Conservation (phyloP, 1,140 invertebrate genomes). For the Rhynchophorus ferrugineus region DNA sequence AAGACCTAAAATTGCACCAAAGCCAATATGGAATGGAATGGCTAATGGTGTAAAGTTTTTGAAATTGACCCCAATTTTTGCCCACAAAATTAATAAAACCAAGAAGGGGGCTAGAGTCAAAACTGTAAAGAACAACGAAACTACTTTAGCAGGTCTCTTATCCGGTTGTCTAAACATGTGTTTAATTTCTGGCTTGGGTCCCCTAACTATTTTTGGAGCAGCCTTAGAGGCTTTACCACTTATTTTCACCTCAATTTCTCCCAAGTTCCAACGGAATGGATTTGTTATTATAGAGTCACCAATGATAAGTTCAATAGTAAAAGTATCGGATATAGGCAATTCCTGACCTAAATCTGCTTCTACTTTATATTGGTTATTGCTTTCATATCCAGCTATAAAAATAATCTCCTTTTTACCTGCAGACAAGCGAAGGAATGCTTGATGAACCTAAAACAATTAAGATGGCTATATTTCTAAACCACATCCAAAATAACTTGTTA, state of each 20-base stretch:
- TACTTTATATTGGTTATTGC: slow-evolving; percentile 76
- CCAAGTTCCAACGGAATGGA: slow-evolving; percentile 80
- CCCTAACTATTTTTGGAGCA: slow-evolving; percentile 39
- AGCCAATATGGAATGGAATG: slow-evolving; percentile 79
- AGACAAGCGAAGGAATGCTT: slow-evolving; percentile 82
- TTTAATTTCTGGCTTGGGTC: slow-evolving; percentile 77
- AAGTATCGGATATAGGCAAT: slow-evolving; percentile 71
- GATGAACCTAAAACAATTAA: slow-evolving; percentile 54
- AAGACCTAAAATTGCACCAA: slow-evolving; percentile 73
- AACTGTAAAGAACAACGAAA: slow-evolving; percentile 86
- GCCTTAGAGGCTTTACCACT: slow-evolving; percentile 39
- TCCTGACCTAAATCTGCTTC: slow-evolving; percentile 73
- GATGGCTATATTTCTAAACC: neutral
- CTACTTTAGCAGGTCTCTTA: slow-evolving; percentile 73
- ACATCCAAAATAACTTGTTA: neutral
- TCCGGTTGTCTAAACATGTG: slow-evolving; percentile 92
- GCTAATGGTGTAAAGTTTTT: slow-evolving; percentile 75
- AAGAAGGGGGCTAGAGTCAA: slow-evolving; percentile 76
- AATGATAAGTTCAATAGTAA: slow-evolving; percentile 77
- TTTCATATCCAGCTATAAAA: slow-evolving; percentile 88
- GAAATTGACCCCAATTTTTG: slow-evolving; percentile 82
- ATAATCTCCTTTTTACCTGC: slow-evolving; percentile 74
- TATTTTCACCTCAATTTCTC: slow-evolving; percentile 68
- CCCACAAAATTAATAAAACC: slow-evolving; percentile 81
- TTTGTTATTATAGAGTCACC: slow-evolving; percentile 88